These are phyloP conservation scores for Drosophila varians DNA, from an alignment of 1,140 invertebrate species.

Conservation along the genomic window DNA sequence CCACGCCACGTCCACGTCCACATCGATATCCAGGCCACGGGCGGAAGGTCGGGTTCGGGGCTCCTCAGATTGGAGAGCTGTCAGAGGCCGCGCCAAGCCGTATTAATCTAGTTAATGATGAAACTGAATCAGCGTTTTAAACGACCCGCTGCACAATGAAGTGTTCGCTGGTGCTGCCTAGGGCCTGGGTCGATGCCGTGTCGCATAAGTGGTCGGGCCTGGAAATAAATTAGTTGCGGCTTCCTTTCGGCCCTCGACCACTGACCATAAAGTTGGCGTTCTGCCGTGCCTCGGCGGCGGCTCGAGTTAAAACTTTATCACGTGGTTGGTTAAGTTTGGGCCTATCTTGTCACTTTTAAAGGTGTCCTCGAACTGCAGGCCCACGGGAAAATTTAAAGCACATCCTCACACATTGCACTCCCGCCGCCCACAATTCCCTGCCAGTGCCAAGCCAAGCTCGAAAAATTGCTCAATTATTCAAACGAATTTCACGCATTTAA, in stretches of 20 bases:
- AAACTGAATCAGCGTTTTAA: slow-evolving; percentile 83
- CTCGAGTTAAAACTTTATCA: slow-evolving; percentile 65
- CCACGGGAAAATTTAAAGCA: slow-evolving; percentile 17
- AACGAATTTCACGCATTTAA: slow-evolving; percentile 82
- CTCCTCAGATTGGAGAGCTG: slow-evolving; percentile 26
- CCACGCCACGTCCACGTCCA: slow-evolving; percentile 49
- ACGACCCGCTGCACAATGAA: slow-evolving; percentile 77
- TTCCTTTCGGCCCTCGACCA: slow-evolving; percentile 49
- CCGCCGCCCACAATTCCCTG: not conserved
- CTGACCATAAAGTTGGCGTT: slow-evolving; percentile 65
- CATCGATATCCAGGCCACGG: slow-evolving; percentile 5
- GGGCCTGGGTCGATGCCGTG: slow-evolving; percentile 7
- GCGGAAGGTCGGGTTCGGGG: not conserved
- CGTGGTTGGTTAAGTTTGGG: slow-evolving; percentile 13
- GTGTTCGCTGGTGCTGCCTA: slow-evolving; percentile 18
- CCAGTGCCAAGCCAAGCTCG: slow-evolving; percentile 19
- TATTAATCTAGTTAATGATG: slow-evolving; percentile 84
- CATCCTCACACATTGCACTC: not conserved
- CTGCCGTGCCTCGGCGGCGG: not conserved
- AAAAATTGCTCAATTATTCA: slow-evolving; percentile 81
- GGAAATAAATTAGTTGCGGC: slow-evolving; percentile 80
- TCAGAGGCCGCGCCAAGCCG: slow-evolving; percentile 56
- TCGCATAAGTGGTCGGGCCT: slow-evolving; percentile 64
- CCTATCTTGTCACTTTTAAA: slow-evolving; percentile 3
- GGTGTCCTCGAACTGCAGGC: not conserved